Base-by-base conservation (phyloP, 1,140 invertebrate genomes). In the Trichomalopsis sarcophagae region DNA sequence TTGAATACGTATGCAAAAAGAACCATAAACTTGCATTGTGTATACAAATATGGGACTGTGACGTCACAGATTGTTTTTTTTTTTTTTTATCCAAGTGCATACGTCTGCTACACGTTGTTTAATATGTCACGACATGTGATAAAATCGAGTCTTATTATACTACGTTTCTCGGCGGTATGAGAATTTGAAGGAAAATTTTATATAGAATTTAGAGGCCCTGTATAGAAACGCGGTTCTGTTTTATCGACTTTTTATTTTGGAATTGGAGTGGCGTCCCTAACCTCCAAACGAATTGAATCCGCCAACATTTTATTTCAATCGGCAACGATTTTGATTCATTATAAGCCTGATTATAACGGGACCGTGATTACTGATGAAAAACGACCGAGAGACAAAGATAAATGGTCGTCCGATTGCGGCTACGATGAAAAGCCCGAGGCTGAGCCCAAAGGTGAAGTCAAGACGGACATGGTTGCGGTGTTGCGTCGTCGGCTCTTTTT, bases 401-500 rank as follows among this genome's bases (percentile, higher is more conserved):
- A 36, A 73, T 73, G 82, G 4, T 47, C 62, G n/a, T 30, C 13
- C n/a, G 71, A 85, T 81, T 75, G 71, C 84, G 23, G 11, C n/a
- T 9, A 27, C 77, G 62, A 44, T 78, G 75, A 69, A 33, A 81
- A 69, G n/a, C 36, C 11, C 78, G 73, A 81, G 78, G 36, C 69
- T 85, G 40, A 76, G 50, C 68, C n/a, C 33, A 50, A 84, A 79
- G 76, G 76, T 84, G 73, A 84, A 84, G 68, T 40, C 62, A 44
- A 21, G 47, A 68, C 40, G 23, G 71, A 27, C 21, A 81, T 81
- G 55, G 50, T 62, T 21, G 55, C 55, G 55, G 55, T 30, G 17
- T 84, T 84, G 82, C 77, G 77, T 74, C 73, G 76, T 84, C 75
- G 62, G 69, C 76, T 79, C 66, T 33, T 80, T 75, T 80, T 75